These are phyloP conservation scores for Molossus molossus DNA, from an alignment of 2,797 vertebrate genomes.

Conservation along the genomic window DNA sequence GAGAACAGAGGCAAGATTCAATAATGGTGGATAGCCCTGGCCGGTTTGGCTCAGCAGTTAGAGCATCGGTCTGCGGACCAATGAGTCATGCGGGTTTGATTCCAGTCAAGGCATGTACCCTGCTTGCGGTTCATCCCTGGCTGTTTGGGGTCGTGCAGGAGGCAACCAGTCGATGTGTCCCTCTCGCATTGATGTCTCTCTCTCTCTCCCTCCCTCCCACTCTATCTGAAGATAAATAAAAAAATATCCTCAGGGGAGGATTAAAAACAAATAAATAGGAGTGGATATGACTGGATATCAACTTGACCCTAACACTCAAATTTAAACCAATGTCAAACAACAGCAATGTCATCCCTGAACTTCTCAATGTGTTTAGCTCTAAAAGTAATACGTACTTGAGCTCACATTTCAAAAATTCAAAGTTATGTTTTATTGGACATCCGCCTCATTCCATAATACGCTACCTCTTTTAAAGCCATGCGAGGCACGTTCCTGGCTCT, in stretches of 20 bases:
- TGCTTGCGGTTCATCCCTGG: too few species aligned
- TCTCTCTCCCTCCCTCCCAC: too few species aligned
- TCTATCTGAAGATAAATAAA: too few species aligned
- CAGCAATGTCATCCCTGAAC: background rate
- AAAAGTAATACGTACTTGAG: constrained; percentile 24
- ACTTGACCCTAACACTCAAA: background rate
- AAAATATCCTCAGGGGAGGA: too few species aligned
- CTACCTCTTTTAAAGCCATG: constrained; percentile 28
- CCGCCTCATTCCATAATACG: constrained; percentile 30
- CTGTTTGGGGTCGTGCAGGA: too few species aligned
- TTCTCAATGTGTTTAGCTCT: background rate
- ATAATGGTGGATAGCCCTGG: background rate
- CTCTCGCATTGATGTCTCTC: too few species aligned
- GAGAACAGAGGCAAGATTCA: background rate
- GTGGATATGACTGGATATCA: background rate
- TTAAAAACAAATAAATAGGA: background rate
- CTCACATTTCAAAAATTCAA: constrained; percentile 68
- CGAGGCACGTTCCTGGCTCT: background rate
- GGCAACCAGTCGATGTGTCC: too few species aligned
- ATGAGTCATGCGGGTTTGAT: too few species aligned
- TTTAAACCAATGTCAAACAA: background rate
- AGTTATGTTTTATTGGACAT: constrained; percentile 74
- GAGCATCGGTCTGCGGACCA: too few species aligned
- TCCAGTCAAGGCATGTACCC: too few species aligned
- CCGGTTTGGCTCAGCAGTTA: too few species aligned